Evolutionary conservation across 2,797 vertebrate species (phyloP).

Genomic region (Microchirus variegatus): DNA sequence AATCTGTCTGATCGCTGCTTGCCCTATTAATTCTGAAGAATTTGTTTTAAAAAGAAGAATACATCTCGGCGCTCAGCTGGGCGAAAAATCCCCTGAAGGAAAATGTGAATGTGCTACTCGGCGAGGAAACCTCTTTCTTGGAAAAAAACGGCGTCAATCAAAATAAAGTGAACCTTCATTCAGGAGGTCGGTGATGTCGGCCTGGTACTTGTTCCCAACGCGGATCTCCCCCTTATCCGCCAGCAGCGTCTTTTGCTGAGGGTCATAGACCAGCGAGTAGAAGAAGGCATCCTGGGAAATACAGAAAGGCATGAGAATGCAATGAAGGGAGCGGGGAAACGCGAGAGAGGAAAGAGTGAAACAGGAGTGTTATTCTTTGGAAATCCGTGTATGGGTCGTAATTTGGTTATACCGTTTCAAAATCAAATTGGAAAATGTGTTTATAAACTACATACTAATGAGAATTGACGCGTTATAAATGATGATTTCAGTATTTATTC

Average conservation of each 20-base stretch:
- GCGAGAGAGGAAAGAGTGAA: conserved; percentile 18
- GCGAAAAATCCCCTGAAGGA: conserved; percentile 22
- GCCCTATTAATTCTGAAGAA: conserved; percentile 9
- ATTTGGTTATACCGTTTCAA: too few relatives aligned
- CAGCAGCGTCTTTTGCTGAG: conserved; percentile 96
- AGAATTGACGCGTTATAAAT: too few relatives aligned
- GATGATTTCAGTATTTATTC: too few relatives aligned
- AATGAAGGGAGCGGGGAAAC: conserved; percentile 24
- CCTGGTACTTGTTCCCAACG: conserved; percentile 97
- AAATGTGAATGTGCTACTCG: conserved; percentile 2
- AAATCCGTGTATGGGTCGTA: too few relatives aligned
- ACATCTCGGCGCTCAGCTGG: conserved; percentile 1
- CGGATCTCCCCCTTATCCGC: conserved; percentile 98
- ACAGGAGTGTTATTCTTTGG: conserved; percentile 5
- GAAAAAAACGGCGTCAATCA: conserved; percentile 26
- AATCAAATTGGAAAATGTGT: too few relatives aligned
- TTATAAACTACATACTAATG: too few relatives aligned
- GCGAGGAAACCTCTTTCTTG: conserved; percentile 2
- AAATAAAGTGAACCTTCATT: conserved; percentile 85
- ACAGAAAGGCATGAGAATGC: conserved; percentile 39
- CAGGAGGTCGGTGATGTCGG: conserved; percentile 94
- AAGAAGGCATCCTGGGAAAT: conserved; percentile 94
- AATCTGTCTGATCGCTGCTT: conserved; percentile 13
- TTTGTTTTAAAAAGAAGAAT: neutral
- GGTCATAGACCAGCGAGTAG: conserved; percentile 98